These are phyloP conservation scores for Bagarius yarrelli DNA, from an alignment of 2,113 vertebrate genomes.

Conservation along the genomic window DNA sequence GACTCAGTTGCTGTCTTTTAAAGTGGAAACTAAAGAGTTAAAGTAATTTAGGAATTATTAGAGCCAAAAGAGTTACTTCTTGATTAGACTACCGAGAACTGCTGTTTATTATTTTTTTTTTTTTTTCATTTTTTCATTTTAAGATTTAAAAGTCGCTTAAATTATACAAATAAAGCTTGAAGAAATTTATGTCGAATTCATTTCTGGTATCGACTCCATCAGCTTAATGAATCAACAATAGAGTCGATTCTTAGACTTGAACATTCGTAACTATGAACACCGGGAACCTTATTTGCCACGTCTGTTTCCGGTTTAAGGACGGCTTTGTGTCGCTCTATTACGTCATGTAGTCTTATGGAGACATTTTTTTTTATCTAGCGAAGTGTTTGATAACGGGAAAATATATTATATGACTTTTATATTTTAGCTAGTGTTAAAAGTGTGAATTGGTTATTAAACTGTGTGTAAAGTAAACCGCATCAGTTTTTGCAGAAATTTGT, in stretches of 20 bases:
- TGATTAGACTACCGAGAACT: background rate
- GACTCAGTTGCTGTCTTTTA: background rate
- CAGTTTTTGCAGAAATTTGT: background rate
- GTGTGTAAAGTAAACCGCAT: background rate
- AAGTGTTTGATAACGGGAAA: no score
- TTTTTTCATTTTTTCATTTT: background rate
- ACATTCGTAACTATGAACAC: background rate
- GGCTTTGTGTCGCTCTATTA: no score
- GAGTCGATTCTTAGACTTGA: background rate
- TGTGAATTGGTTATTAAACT: no score
- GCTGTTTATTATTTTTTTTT: background rate
- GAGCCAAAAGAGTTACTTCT: background rate
- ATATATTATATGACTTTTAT: no score
- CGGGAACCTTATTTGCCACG: background rate
- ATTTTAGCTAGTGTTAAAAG: no score
- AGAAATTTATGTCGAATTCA: background rate
- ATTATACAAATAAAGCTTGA: background rate
- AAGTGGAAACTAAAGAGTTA: background rate
- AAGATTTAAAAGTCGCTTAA: background rate
- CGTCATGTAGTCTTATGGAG: no score
- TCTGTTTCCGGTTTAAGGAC: slow-evolving; percentile 9
- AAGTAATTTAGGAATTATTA: background rate
- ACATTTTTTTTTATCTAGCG: no score
- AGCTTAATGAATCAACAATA: background rate
- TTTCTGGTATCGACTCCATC: background rate